Evolutionary conservation across 2,888 invertebrate genomes (phyloP), one percentile per base, ranked within the genome.

Genomic region (Cyaniris semiargus): DNA sequence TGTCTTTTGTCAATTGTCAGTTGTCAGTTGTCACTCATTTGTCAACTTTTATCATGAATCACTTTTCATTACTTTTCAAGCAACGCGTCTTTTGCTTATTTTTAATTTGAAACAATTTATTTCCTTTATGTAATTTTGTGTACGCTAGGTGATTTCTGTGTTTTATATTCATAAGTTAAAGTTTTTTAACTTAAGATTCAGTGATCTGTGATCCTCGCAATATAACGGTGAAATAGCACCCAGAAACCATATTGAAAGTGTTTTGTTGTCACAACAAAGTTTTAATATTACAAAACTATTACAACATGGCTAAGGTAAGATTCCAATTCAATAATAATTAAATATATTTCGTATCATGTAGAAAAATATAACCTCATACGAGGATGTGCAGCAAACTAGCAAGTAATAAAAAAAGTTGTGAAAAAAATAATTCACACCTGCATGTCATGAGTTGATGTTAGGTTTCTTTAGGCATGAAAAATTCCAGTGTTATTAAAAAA

Each of bases 401-500:
- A 66, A 53, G 53, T 27, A 48, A 74, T 74, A 48, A 53, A 72
- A 27, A 72, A 48, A 48, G 18, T 10, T 70, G 10, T 70, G 77
- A 78, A 76, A 80, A 81, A 79, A 78, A 78, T 66, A 76, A 56
- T n/a, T 75, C 56, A 44, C 79, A 81, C 78, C 79, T 80, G 81
- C 80, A 58, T 76, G 78, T 78, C 79, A 79, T 77, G 53, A 53
- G 53, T 53, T 53, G 10, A 60, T 66, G 79, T 79, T 78, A 76
- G 79, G 79, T 78, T 77, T 78, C 79, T 78, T 80, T 81, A 79
- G 81, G 79, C 79, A 78, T 81, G 80, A 77, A 78, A 78, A 81
- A 79, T 82, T 82, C 76, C 81, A 81, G 83, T 83, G 81, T 78
- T 79, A 80, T 78, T 77, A 77, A 75, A 79, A 60, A 38, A 75